Evolutionary conservation across 2,797 vertebrate genomes (phyloP), one percentile per base, ranked within the genome.

Genomic region (Gallinago nigripennis): DNA sequence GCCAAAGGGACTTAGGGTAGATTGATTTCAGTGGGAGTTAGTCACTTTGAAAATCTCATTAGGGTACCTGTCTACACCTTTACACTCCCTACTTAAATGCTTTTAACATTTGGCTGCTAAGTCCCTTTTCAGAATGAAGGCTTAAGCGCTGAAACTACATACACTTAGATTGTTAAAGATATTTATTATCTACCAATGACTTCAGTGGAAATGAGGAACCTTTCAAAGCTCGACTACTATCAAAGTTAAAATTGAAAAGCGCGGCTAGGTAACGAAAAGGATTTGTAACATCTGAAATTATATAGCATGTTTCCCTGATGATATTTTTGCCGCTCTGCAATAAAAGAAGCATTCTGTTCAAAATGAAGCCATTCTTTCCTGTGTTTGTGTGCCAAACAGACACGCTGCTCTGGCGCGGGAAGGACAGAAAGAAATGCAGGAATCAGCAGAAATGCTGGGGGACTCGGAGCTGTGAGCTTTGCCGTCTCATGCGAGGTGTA

Each of bases 1-100:
- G 58, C 65, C 72, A 76, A 92, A 72, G 19, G 43, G 21, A 63
- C 61, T 72, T 69, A 86, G 27, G 11, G 13, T 86, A 75, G 76
- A 89, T 88, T 90, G 72, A 82, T 94, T 92, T 92, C 72, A 64
- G 76, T 69, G 46, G 63, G 90, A 95, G 91, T 86, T 79, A 92
- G 50, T 94, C 37, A 90, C 91, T 90, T 75, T 72, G 65, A 95
- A 95, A 96, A 94, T 92, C 90, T 95, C 90, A 83, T 96, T 96
- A 95, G n/a, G 46, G 30, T 88, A 92, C 76, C 72, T 91, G 76
- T 95, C 90, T 69, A 61, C 63, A 83, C 35, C 82, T 92, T 95
- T 83, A 78, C 37, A 75, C 61, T 91, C 63, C 46, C 33, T 72
- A 20, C 53, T 70, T 87, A 89, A 95, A 85, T 53, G 54, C 39